These are phyloP conservation scores for Apostichopus japonicus DNA, from an alignment of 35 echinoderm and acorn worm genomes.

Conservation along the genomic window DNA sequence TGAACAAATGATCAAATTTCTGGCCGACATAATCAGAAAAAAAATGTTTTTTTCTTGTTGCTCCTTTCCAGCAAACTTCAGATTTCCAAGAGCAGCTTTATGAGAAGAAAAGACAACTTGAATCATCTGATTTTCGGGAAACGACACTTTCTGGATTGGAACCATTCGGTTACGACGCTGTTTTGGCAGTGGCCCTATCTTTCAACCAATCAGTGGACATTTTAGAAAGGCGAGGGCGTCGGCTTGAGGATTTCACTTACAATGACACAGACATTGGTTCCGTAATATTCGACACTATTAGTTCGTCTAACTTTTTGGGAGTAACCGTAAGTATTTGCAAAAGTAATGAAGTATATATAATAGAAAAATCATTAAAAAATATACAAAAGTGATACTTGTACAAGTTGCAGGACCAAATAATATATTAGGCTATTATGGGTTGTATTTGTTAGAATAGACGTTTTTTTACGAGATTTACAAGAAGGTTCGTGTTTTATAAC, in stretches of 20 bases:
- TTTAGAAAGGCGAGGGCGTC: neutral
- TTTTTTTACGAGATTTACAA: too few relatives aligned
- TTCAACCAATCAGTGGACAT: neutral
- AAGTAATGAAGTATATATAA: too few relatives aligned
- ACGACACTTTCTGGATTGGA: neutral
- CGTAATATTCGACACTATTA: neutral
- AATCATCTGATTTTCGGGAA: neutral
- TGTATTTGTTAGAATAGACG: too few relatives aligned
- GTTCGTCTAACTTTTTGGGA: neutral
- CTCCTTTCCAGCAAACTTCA: neutral
- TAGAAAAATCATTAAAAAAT: too few relatives aligned
- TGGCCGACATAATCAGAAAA: too few relatives aligned
- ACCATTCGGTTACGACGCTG: conserved; percentile 25
- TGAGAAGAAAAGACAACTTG: neutral
- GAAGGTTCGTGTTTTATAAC: too few relatives aligned
- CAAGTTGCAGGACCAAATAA: neutral
- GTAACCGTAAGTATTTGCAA: conserved; percentile 15
- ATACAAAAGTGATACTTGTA: neutral
- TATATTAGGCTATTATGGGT: neutral
- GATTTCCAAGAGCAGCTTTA: neutral
- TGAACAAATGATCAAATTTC: too few relatives aligned
- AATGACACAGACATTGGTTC: neutral
- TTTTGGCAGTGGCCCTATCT: conserved; percentile 22
- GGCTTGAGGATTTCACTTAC: conserved; percentile 25
- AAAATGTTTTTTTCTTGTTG: neutral